phyloP scores from a whole-genome alignment of 2,888 invertebrate genomes.

The Polylopha cassiicola region DNA sequence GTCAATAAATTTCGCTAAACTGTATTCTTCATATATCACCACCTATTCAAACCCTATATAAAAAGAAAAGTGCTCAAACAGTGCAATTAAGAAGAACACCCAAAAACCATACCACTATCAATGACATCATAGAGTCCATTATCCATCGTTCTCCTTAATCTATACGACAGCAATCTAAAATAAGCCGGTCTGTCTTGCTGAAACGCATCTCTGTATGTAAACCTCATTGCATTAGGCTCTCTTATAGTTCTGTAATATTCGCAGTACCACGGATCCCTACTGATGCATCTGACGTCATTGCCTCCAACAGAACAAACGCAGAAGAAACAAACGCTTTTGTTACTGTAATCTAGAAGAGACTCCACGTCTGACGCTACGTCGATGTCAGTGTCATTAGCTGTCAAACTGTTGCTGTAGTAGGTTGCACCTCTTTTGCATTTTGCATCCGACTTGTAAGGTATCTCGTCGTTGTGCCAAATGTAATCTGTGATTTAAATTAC shows the following conservation, averaged over 20 bases:
- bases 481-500: slow-evolving; percentile 44
- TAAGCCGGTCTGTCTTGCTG: slow-evolving; percentile 53
- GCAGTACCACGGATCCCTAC: slow-evolving; percentile 47
- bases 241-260: slow-evolving; percentile 45
- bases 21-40: too few relatives aligned
- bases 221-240: slow-evolving; percentile 29
- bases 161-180: slow-evolving; percentile 52
- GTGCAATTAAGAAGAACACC: slow-evolving; percentile 25
- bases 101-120: slow-evolving; percentile 42
- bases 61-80: slow-evolving; percentile 25
- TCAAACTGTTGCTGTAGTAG: slow-evolving; percentile 55
- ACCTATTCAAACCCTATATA: too few relatives aligned
- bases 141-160: slow-evolving; percentile 62
- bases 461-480: slow-evolving; percentile 65
- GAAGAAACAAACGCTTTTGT: slow-evolving; percentile 43
- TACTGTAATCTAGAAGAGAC: slow-evolving; percentile 44
- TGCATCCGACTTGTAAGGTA: slow-evolving; percentile 49
- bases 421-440: slow-evolving; percentile 49
- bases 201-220: slow-evolving; percentile 41
- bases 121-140: slow-evolving; percentile 48
- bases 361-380: slow-evolving; percentile 39
- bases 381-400: slow-evolving; percentile 48
- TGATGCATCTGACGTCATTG: slow-evolving; percentile 37
- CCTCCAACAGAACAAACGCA: slow-evolving; percentile 54
- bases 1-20: too few relatives aligned